Conservation (phyloP, 2,888 invertebrate species). For the Limnephilus lunatus region DNA sequence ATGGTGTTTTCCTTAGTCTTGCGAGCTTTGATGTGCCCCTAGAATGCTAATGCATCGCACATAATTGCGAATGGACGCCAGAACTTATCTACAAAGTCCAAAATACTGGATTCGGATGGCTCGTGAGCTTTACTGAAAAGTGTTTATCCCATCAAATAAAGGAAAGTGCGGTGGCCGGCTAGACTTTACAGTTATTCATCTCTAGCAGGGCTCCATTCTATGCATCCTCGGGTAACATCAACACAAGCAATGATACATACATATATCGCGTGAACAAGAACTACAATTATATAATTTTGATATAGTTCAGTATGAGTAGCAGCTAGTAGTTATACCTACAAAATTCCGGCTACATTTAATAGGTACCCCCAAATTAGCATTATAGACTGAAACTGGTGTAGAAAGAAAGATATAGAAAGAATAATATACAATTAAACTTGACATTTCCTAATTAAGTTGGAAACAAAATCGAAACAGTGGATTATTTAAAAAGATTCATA, state of each 20-base stretch:
- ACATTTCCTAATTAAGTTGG: background rate
- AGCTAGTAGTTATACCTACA: background rate
- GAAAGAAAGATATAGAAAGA: background rate
- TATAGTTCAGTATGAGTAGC: background rate
- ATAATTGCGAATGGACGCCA: conserved; percentile 59
- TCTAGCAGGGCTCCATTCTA: background rate
- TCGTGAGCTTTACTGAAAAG: conserved; percentile 14
- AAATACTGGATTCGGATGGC: conserved; percentile 17
- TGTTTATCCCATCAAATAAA: background rate
- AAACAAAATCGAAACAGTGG: background rate
- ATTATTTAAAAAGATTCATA: background rate
- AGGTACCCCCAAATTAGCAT: background rate
- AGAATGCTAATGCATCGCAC: conserved; percentile 60
- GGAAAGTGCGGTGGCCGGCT: background rate
- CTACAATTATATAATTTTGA: no score
- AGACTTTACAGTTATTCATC: background rate
- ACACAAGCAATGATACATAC: background rate
- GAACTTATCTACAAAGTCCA: conserved; percentile 41
- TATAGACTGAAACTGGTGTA: background rate
- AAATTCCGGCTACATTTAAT: background rate
- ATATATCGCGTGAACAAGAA: background rate
- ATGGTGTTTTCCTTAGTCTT: conserved; percentile 61
- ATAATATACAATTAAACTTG: background rate
- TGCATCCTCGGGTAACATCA: background rate
- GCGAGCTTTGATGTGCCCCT: conserved; percentile 48